phyloP scores from a whole-genome alignment of 1,140 invertebrate genomes.

The Papilio xuthus region DNA sequence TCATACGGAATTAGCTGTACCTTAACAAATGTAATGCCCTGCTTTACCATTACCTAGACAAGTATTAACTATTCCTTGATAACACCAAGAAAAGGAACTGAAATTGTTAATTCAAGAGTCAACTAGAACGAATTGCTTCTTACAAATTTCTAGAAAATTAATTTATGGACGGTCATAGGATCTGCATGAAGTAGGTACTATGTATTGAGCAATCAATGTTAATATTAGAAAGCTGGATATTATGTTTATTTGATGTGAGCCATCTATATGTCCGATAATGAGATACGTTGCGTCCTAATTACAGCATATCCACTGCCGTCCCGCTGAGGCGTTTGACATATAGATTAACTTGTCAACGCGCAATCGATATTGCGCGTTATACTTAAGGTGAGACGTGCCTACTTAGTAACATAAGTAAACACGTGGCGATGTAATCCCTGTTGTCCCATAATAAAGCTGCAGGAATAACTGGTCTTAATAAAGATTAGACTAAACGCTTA shows the following conservation, averaged over 20 bases:
- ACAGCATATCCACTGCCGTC: slow-evolving; percentile 50
- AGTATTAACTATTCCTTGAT: slow-evolving; percentile 17
- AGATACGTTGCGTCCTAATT: slow-evolving; percentile 53
- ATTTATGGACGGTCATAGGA: background rate
- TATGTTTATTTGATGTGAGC: background rate
- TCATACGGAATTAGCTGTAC: slow-evolving; percentile 30
- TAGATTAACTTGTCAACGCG: slow-evolving; percentile 61
- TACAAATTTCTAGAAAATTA: background rate
- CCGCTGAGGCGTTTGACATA: slow-evolving; percentile 50
- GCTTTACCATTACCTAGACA: background rate
- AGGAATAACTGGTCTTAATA: background rate
- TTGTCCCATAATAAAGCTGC: slow-evolving; percentile 13
- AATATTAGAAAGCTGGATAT: background rate
- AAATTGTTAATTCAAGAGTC: background rate
- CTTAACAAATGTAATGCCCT: slow-evolving; percentile 18
- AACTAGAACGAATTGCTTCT: background rate
- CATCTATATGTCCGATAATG: slow-evolving; percentile 46
- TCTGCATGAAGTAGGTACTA: background rate
- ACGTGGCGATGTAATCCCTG: background rate
- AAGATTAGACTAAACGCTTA: slow-evolving; percentile 1
- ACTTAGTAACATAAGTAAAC: slow-evolving; percentile 1
- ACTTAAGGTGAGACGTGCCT: background rate
- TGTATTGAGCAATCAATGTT: background rate
- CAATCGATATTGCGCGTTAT: slow-evolving; percentile 50
- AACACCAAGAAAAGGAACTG: background rate